Evolutionary conservation across 1,140 invertebrate genomes (phyloP), one percentile per base, ranked within the genome.

Genomic region (Bombus polaris): DNA sequence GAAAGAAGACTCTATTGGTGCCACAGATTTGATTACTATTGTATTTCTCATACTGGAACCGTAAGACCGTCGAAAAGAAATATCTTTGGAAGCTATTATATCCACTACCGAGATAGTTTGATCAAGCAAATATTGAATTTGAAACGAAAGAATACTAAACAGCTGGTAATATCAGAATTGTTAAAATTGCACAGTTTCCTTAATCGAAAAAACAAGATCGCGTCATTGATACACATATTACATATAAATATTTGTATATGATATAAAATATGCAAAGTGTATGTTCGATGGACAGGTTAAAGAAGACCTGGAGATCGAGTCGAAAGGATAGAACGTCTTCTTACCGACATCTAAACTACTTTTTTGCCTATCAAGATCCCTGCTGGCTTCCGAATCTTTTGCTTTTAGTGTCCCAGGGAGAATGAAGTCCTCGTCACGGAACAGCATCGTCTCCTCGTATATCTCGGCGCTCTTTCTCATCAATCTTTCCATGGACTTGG

Each of bases 341-440:
- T 62, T 35, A 37, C 42, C n/a, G 15, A 13, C 53, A 39, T 68
- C 44, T 13, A 37, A 42, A 32, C 37, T 65, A 53, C 59, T 35
- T 78, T 88, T 82, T 65, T 25, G 62, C 39, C 5, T 47, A 10
- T 42, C n/a, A 53, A 70, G 18, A 37, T 62, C 4, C 12, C 3
- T 15, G 37, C 22, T 37, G 44, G 57, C 65, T 32, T n/a, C 66
- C 12, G 84, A 68, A 66, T 79, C 71, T 5, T 25, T 79, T 10
- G 84, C 90, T 53, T 91, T 92, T 68, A 89, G 37, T 1, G 91
- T 90, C 35, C 83, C 76, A 10, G 90, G 77, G 9, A 92, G 76
- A 25, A 92, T 79, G 75, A 92, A 92, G 76, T 90, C 85, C 59
- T 88, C 85, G 68, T 92, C 91, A 39, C 62, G 73, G 47, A 92